Evolutionary conservation across 2,797 vertebrate genomes (phyloP), one percentile per base, ranked within the genome.

Genomic region (Calcarius lapponicus): DNA sequence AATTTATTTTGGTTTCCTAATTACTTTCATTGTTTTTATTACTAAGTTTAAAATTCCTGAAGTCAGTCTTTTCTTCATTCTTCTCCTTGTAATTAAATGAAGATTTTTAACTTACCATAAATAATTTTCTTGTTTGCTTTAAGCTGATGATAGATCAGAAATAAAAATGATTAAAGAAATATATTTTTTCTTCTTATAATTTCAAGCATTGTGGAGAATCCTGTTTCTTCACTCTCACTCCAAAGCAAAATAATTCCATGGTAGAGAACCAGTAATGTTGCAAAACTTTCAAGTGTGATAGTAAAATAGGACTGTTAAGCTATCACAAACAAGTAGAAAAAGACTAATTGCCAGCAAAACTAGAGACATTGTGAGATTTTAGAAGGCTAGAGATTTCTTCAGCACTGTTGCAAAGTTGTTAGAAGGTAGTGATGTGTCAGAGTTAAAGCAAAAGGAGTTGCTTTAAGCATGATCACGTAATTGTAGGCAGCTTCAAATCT

Each of bases 1-100:
- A 92, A 80, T 82, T 91, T 12, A 71, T 87, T 97, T 95, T 94
- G 10, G 4, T 80, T 96, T 86, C 75, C 13, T 53, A 92, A 90
- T 82, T 73, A 32, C n/a, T 88, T 66, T 75, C 65, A 89, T 79
- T 67, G 42, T 11, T 76, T 88, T 94, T 92, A 74, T 73, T 56
- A 10, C 11, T 51, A 71, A 16, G 16, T 91, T 76, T 95, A 87
- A 54, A 90, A 89, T 91, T 92, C 47, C 48, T 76, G 48, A 85
- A 89, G 78, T n/a, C 40, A 60, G 45, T 80, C 45, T 28, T 80
- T 36, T 85, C 31, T 48, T 88, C n/a, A 18, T 88, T 25, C 15
- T 60, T 86, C 66, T 56, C 32, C 32, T 38, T 75, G 40, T 73
- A 81, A 93, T 43, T 58, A 62, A n/a, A 45, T 67, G 56, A 80